Conservation (phyloP, 2,113 vertebrate genomes). For the Calidris pugnax region DNA sequence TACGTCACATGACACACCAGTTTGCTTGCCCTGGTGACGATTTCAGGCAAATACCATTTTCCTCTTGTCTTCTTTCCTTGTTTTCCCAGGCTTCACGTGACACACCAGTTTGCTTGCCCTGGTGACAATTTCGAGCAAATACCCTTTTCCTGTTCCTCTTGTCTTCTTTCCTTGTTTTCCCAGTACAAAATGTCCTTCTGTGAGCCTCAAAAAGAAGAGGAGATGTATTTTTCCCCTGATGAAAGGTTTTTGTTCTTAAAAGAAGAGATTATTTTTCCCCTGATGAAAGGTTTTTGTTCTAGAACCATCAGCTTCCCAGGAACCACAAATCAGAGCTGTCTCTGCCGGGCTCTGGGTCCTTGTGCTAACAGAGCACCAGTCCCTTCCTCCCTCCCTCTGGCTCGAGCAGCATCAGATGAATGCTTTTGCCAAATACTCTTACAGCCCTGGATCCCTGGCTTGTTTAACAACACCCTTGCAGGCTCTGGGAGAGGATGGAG, state of each 20-base stretch:
- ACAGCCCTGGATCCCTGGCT: not conserved
- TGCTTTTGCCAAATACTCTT: not conserved
- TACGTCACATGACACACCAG: not conserved
- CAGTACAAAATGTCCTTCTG: not conserved
- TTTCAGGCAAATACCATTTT: not conserved
- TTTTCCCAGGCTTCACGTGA: not conserved
- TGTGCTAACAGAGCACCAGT: not conserved
- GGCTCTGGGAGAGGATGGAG: slow-evolving; percentile 4
- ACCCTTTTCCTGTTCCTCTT: not conserved
- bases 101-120: not conserved
- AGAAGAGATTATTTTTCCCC: not conserved
- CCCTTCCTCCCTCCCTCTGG: not conserved
- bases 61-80: not conserved
- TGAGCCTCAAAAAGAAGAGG: not conserved
- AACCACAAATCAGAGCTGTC: not conserved
- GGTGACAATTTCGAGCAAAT: not conserved
- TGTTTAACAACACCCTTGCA: not conserved
- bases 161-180: not conserved
- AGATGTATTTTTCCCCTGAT: not conserved
- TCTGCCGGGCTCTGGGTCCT: not conserved
- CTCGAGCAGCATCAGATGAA: not conserved
- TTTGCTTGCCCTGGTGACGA: not conserved
- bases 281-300: not conserved
- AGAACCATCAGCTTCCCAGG: not conserved
- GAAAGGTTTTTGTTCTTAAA: not conserved